Evolutionary conservation across 2,113 vertebrate genomes (phyloP).

Genomic region (Phodopus roborovskii): DNA sequence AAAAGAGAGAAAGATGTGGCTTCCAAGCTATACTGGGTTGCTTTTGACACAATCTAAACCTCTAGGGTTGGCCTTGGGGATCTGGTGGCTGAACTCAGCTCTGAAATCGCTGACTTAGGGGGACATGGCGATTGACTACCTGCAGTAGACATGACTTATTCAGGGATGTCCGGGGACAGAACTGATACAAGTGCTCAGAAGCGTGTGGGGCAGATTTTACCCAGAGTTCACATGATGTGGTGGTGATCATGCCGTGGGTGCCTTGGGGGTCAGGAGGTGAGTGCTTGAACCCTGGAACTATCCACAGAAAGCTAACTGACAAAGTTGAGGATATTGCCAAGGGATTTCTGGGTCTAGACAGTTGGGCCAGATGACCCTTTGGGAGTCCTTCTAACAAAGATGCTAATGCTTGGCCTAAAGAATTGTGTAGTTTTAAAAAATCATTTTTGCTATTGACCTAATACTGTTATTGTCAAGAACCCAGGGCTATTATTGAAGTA

Average conservation of each 20-base stretch:
- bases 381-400: not conserved
- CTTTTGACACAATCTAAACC: not conserved
- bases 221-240: not conserved
- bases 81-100: not conserved
- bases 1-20: not conserved
- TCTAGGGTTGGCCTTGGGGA: not conserved
- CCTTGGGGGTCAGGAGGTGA: not conserved
- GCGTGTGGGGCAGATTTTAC: not conserved
- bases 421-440: not conserved
- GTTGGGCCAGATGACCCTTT: not conserved
- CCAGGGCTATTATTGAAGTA: not conserved
- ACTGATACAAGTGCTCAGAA: not conserved
- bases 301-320: not conserved
- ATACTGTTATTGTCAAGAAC: not conserved
- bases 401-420: not conserved
- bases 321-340: constrained; percentile 17
- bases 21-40: not conserved
- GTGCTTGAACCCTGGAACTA: not conserved
- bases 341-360: constrained; percentile 9
- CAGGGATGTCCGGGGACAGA: not conserved
- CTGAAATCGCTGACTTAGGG: not conserved
- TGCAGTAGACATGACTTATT: not conserved
- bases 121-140: not conserved
- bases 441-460: not conserved
- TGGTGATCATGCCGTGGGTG: not conserved